A percentile compares a stretch with the other conserved stretches of the same genome.
These are phyloP conservation scores for Jaculus jaculus DNA, from an alignment of 2,113 vertebrate genomes.

Conservation along the genomic window DNA sequence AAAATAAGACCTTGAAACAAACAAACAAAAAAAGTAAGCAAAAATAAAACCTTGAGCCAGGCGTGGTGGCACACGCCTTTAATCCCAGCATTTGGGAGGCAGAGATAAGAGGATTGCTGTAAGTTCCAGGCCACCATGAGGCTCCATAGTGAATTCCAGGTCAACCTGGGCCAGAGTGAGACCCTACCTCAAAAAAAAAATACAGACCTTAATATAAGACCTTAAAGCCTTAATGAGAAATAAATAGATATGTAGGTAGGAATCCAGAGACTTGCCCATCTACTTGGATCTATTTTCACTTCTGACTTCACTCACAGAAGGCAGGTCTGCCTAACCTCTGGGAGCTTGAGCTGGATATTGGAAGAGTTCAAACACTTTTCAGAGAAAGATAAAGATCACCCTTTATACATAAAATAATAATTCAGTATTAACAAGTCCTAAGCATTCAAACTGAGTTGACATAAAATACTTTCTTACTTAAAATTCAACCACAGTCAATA, in stretches of 20 bases:
- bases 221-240: neutral
- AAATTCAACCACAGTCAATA: neutral
- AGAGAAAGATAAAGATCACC: too few species aligned
- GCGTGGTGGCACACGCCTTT: too few species aligned
- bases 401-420: neutral
- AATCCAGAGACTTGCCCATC: neutral
- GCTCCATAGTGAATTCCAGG: too few species aligned
- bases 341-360: neutral
- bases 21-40: neutral
- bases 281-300: neutral
- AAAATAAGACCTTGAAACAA: neutral
- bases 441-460: conserved; percentile 41
- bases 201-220: too few species aligned
- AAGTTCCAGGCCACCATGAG: too few species aligned
- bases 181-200: too few species aligned
- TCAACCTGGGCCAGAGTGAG: too few species aligned
- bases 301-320: neutral
- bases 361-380: neutral
- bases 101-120: too few species aligned
- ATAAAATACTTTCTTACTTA: conserved; percentile 9
- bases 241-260: too few species aligned
- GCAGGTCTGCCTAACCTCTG: fast-evolving
- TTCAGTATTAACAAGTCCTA: neutral
- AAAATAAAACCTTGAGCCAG: too few species aligned
- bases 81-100: too few species aligned